Percentiles rank a stretch among this genome's conserved stretches.
phyloP scores from a whole-genome alignment of 2,888 invertebrate genomes.

The Parnassius apollo region DNA sequence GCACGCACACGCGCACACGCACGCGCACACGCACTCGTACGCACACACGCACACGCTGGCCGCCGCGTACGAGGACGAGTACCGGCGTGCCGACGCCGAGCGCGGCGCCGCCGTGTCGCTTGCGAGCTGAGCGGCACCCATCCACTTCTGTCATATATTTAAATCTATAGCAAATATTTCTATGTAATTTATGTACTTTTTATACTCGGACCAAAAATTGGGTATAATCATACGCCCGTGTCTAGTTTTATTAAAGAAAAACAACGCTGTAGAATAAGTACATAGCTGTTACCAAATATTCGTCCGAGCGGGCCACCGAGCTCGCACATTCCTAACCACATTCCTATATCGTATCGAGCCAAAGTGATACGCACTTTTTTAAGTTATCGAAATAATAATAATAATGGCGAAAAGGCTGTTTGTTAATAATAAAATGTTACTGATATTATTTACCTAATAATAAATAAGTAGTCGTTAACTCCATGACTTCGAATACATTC shows the following conservation, averaged over 20 bases:
- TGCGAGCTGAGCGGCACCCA: constrained; percentile 61
- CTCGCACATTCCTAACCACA: constrained; percentile 3
- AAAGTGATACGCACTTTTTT: not conserved
- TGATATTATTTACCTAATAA: constrained; percentile 38
- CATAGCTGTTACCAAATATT: constrained; percentile 44
- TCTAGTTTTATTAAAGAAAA: not conserved
- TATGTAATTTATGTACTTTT: constrained; percentile 21
- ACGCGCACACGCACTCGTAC: constrained; percentile 37
- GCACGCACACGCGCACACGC: constrained; percentile 39
- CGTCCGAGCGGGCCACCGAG: not conserved
- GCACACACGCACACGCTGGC: constrained; percentile 42
- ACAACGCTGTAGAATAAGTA: not conserved
- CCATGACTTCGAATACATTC: constrained; percentile 75
- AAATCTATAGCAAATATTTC: constrained; percentile 19
- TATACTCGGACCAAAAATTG: constrained; percentile 19
- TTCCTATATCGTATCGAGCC: constrained; percentile 30
- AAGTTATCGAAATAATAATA: constrained; percentile 15
- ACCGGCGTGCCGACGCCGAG: constrained; percentile 62
- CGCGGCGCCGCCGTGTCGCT: constrained; percentile 78
- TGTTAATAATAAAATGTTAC: constrained; percentile 18
- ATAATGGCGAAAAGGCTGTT: constrained; percentile 25
- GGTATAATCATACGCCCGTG: not conserved
- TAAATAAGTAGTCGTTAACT: constrained; percentile 38
- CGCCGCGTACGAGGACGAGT: constrained; percentile 51
- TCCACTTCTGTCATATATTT: constrained; percentile 42